Conservation (phyloP, 1,140 invertebrate species). For the Drosophila nasuta region DNA sequence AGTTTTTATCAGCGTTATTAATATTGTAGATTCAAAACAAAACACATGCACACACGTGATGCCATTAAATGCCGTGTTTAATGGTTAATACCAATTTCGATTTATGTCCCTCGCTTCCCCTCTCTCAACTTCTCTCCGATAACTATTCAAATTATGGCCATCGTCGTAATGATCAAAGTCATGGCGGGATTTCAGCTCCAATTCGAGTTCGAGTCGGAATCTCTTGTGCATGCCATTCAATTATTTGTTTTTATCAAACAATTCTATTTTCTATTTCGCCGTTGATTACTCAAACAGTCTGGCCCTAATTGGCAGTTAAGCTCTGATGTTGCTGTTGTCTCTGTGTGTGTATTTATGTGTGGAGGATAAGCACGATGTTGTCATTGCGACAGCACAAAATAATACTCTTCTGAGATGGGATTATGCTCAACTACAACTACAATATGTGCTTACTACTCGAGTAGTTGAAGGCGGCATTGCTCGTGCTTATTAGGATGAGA, state of each 20-base stretch:
- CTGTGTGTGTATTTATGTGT: too few species aligned
- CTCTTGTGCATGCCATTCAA: conserved; percentile 31
- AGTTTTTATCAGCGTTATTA: conserved; percentile 76
- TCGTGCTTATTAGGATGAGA: neutral
- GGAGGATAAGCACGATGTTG: conserved; percentile 5
- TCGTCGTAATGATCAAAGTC: conserved; percentile 5
- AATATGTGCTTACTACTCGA: neutral
- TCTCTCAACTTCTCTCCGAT: conserved; percentile 26
- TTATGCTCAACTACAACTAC: neutral
- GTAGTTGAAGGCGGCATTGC: neutral
- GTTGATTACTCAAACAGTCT: conserved; percentile 18
- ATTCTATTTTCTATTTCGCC: conserved; percentile 25
- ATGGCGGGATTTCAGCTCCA: neutral
- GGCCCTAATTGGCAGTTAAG: conserved; percentile 37
- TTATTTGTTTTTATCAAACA: conserved; percentile 39
- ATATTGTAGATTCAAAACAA: conserved; percentile 69
- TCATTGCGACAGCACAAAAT: conserved; percentile 1
- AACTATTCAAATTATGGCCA: conserved; percentile 69
- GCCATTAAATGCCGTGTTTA: conserved; percentile 67
- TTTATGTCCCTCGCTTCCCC: conserved; percentile 41
- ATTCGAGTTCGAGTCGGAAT: neutral
- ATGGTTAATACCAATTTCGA: conserved; percentile 68
- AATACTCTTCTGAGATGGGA: neutral
- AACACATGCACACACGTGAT: conserved; percentile 53
- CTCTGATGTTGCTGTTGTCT: neutral